Conservation (phyloP, 2,888 invertebrate genomes). For the Chymomyza procnemis region DNA sequence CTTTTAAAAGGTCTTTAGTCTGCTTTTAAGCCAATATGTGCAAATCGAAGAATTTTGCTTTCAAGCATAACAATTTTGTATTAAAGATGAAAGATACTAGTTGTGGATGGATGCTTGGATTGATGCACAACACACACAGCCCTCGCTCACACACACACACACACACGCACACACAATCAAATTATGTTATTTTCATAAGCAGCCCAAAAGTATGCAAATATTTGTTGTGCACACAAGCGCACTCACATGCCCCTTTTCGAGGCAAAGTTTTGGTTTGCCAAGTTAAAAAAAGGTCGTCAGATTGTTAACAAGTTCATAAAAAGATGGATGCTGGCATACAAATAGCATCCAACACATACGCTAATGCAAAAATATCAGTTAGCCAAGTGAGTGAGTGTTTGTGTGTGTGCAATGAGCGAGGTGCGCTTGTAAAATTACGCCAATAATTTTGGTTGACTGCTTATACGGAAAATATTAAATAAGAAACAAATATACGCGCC, state of each 20-base stretch:
- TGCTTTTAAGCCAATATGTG: not conserved
- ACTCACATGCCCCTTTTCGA: slow-evolving; percentile 34
- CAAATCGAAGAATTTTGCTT: not conserved
- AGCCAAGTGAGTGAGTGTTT: not conserved
- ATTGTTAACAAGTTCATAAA: slow-evolving; percentile 73
- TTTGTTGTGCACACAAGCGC: slow-evolving; percentile 54
- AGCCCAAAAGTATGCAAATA: slow-evolving; percentile 65
- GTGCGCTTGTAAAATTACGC: no score
- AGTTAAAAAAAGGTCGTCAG: slow-evolving; percentile 56
- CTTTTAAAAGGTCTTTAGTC: not conserved
- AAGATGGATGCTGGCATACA: slow-evolving; percentile 54
- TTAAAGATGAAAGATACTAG: not conserved
- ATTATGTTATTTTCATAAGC: slow-evolving; percentile 66
- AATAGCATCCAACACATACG: slow-evolving; percentile 15
- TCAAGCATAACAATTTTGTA: not conserved
- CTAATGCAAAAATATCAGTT: slow-evolving; percentile 35
- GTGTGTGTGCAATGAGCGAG: not conserved
- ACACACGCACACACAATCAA: slow-evolving; percentile 42
- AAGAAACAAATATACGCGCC: no score
- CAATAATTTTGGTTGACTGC: no score
- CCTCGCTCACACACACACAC: not conserved
- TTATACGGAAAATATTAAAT: no score
- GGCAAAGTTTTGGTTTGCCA: slow-evolving; percentile 30
- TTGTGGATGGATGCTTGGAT: no score
- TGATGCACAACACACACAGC: no score